phyloP scores from a whole-genome alignment of 2,888 invertebrate genomes.

The Trachelus troglodyta region DNA sequence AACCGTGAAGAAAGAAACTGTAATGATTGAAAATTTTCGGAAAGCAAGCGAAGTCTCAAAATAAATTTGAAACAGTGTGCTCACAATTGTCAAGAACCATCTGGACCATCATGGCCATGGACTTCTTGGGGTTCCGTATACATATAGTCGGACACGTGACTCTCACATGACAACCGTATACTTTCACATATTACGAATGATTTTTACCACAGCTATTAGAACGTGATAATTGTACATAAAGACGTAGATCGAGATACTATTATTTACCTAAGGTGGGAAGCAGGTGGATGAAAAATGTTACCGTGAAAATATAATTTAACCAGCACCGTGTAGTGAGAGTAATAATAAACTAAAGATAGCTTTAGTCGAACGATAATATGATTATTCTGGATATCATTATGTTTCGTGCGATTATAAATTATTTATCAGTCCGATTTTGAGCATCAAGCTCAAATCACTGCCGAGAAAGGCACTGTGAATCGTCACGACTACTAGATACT shows the following conservation, averaged over 20 bases:
- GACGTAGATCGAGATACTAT: conserved; percentile 49
- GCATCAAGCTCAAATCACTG: neutral
- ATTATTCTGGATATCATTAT: neutral
- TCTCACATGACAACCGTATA: conserved; percentile 7
- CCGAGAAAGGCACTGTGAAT: neutral
- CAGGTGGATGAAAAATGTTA: conserved; percentile 12
- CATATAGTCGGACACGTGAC: neutral
- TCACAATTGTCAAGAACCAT: neutral
- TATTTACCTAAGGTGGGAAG: conserved; percentile 38
- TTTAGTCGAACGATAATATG: conserved; percentile 45
- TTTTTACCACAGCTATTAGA: conserved; percentile 53
- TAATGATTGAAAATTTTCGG: neutral
- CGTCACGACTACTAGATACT: conserved; percentile 15
- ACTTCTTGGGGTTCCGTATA: neutral
- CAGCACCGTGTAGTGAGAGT: conserved; percentile 62
- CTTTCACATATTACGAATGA: conserved; percentile 31
- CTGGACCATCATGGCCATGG: neutral
- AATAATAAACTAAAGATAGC: conserved; percentile 53
- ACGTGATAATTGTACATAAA: conserved; percentile 56
- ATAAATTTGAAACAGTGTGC: neutral
- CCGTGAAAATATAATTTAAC: conserved; percentile 50
- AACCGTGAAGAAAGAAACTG: neutral
- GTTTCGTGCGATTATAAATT: neutral
- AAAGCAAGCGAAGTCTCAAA: neutral
- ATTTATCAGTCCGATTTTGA: neutral